A percentile compares a stretch with the other conserved stretches of the same genome.
These are phyloP conservation scores for Xenus cinereus DNA, from an alignment of 2,113 vertebrate species.

Conservation along the genomic window DNA sequence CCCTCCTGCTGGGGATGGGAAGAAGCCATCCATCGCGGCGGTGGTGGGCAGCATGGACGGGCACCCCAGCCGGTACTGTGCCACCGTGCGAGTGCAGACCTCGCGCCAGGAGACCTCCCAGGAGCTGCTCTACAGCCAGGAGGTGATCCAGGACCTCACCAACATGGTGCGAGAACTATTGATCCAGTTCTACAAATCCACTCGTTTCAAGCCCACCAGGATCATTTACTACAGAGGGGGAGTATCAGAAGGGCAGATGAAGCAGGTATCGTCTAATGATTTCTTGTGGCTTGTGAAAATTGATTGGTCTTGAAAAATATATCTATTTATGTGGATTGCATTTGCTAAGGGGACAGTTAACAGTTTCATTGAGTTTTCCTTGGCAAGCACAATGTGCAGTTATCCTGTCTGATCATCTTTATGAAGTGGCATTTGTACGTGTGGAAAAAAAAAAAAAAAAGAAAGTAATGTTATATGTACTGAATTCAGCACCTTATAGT, in stretches of 20 bases:
- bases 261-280: constrained; percentile 79
- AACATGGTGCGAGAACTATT: constrained; percentile 97
- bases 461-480: background rate
- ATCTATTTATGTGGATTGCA: background rate
- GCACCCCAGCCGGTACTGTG: constrained; percentile 96
- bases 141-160: constrained; percentile 96
- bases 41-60: constrained; percentile 99
- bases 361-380: background rate
- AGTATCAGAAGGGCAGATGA: constrained; percentile 98
- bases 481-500: background rate
- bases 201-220: constrained; percentile 96
- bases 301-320: background rate
- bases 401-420: background rate
- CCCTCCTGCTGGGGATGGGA: constrained; percentile 93
- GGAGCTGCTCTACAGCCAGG: constrained; percentile 96
- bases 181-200: constrained; percentile 99
- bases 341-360: background rate
- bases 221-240: constrained; percentile 98
- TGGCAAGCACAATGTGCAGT: background rate
- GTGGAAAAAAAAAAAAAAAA: background rate
- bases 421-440: fast-evolving
- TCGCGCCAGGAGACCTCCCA: constrained; percentile 95
- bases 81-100: constrained; percentile 94
- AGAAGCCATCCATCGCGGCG: constrained; percentile 96
- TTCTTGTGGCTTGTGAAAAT: background rate